A percentile compares a stretch with the other conserved stretches of the same genome.
phyloP scores from a whole-genome alignment of 2,113 vertebrate species.

The Protobothrops flavoviridis region DNA sequence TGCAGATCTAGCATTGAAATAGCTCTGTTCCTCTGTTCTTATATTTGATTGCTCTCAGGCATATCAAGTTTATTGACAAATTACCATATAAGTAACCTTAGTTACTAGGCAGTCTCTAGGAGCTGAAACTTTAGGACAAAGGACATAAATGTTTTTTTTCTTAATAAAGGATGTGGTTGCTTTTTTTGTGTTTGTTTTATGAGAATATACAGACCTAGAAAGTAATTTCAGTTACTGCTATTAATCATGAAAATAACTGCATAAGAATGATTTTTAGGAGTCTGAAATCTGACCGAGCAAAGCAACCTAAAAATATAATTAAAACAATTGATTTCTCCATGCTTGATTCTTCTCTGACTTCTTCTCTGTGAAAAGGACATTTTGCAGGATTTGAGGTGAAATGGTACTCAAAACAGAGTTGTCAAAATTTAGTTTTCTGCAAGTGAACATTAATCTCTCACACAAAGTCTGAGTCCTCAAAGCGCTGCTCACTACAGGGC shows the following conservation, averaged over 20 bases:
- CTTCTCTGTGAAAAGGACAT: neutral
- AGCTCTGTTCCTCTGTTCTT: neutral
- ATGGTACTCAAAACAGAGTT: neutral
- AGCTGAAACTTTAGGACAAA: neutral
- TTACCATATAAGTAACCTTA: conserved; percentile 8
- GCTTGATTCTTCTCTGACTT: neutral
- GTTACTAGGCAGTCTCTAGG: neutral
- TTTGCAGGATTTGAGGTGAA: neutral
- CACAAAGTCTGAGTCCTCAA: neutral
- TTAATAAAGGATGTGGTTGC: neutral
- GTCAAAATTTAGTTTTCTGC: neutral
- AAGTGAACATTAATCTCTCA: neutral
- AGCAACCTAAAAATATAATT: neutral
- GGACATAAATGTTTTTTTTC: neutral
- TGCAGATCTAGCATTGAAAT: neutral
- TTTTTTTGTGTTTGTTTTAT: conserved; percentile 1
- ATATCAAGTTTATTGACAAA: neutral
- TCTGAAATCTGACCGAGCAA: neutral
- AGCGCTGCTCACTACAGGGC: neutral
- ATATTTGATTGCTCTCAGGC: neutral
- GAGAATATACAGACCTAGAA: neutral
- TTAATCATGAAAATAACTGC: conserved; percentile 2
- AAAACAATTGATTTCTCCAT: neutral
- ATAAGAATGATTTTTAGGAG: neutral
- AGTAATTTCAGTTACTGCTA: neutral